phyloP scores from a whole-genome alignment of 2,113 vertebrate species.

The Vidua chalybeata region DNA sequence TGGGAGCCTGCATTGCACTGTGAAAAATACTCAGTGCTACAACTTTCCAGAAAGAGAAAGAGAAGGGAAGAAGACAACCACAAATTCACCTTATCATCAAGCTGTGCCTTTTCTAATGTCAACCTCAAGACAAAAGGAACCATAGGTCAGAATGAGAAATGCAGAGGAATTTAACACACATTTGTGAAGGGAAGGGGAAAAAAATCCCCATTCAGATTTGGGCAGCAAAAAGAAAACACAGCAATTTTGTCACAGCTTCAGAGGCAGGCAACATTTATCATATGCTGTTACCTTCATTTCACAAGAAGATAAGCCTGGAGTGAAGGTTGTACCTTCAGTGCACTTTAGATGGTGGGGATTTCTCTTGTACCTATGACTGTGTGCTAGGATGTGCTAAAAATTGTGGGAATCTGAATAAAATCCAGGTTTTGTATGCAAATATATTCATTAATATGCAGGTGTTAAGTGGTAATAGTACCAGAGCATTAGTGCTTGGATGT shows the following conservation, averaged over 20 bases:
- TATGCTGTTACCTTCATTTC: neutral
- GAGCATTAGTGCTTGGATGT: neutral
- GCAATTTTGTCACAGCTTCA: neutral
- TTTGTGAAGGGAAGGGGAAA: neutral
- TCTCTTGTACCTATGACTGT: neutral
- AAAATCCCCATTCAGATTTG: neutral
- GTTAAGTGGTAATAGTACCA: neutral
- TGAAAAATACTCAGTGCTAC: neutral
- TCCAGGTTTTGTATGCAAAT: neutral
- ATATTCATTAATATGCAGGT: neutral
- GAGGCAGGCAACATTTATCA: constrained; percentile 7
- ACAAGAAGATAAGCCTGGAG: neutral
- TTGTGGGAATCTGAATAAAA: neutral
- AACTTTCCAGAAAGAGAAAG: neutral
- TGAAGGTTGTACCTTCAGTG: neutral
- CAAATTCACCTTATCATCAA: neutral
- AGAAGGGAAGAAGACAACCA: neutral
- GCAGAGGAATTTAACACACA: neutral
- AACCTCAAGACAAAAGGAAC: neutral
- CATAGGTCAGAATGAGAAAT: neutral
- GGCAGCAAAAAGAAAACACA: neutral
- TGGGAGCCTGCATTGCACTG: neutral
- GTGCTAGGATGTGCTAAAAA: neutral
- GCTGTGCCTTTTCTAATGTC: neutral
- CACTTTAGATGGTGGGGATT: neutral